Percentiles rank a stretch among this genome's conserved stretches.
phyloP scores from a whole-genome alignment of 2,888 invertebrate genomes.

The Drosophila anceps region DNA sequence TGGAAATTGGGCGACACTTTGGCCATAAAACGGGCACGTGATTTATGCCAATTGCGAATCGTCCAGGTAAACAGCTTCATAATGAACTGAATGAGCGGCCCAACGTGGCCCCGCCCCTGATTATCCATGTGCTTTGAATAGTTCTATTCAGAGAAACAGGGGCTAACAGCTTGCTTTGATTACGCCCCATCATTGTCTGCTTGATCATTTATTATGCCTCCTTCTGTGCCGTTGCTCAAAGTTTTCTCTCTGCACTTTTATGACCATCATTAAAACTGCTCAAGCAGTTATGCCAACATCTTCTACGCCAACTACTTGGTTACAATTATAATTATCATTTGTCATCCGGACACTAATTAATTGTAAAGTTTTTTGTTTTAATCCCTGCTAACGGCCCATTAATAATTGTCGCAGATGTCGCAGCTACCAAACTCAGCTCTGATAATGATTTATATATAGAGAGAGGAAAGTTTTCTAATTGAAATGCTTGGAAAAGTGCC shows the following conservation, averaged over 20 bases:
- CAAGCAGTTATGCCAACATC: slow-evolving; percentile 58
- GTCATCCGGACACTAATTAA: slow-evolving; percentile 78
- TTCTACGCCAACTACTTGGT: slow-evolving; percentile 52
- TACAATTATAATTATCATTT: slow-evolving; percentile 75
- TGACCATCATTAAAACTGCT: slow-evolving; percentile 71
- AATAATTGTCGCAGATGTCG: slow-evolving; percentile 80
- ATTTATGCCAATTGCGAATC: slow-evolving; percentile 76
- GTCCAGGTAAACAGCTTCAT: slow-evolving; percentile 73
- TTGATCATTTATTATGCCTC: slow-evolving; percentile 66
- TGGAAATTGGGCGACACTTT: slow-evolving; percentile 76
- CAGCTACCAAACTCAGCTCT: slow-evolving; percentile 36
- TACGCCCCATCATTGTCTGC: slow-evolving; percentile 44
- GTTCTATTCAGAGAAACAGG: not conserved
- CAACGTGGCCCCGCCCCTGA: slow-evolving; percentile 6
- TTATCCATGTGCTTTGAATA: slow-evolving; percentile 26
- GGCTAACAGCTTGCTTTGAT: slow-evolving; percentile 58
- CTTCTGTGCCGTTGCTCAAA: slow-evolving; percentile 14
- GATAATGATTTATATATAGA: slow-evolving; percentile 70
- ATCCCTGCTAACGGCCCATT: slow-evolving; percentile 61
- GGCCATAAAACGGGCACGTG: slow-evolving; percentile 71
- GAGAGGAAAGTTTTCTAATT: slow-evolving; percentile 56
- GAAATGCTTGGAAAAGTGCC: slow-evolving; percentile 22
- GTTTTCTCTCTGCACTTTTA: slow-evolving; percentile 61
- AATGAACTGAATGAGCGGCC: slow-evolving; percentile 66
- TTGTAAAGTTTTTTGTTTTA: slow-evolving; percentile 72